These are phyloP conservation scores for Ichneumoninae sp. DNA, from an alignment of 2,888 invertebrate genomes.

Conservation along the genomic window DNA sequence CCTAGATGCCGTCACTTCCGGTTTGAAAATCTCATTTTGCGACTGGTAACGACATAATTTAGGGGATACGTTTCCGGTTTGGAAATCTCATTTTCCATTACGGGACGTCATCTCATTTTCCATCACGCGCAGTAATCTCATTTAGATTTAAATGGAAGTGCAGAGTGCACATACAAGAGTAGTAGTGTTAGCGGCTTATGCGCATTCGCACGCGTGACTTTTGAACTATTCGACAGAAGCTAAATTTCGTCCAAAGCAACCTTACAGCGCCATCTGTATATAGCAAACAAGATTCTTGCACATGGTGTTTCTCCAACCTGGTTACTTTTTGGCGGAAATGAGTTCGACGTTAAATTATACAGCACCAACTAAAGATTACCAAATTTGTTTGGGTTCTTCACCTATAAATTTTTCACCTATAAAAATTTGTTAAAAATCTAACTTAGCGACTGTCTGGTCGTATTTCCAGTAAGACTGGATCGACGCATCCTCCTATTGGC, in stretches of 20 bases:
- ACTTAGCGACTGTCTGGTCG: neutral
- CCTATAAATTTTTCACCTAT: neutral
- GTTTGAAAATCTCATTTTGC: too few species aligned
- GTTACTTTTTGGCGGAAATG: neutral
- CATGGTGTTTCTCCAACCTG: neutral
- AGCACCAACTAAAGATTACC: neutral
- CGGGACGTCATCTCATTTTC: too few species aligned
- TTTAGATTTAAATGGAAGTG: too few species aligned
- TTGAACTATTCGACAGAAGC: neutral
- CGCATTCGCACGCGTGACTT: too few species aligned
- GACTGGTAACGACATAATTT: too few species aligned
- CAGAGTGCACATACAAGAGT: too few species aligned
- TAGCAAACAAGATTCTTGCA: neutral
- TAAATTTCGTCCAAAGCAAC: neutral
- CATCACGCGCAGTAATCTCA: too few species aligned
- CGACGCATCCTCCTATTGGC: neutral
- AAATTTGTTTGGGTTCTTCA: neutral
- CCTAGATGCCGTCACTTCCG: too few species aligned
- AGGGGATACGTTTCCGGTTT: too few species aligned
- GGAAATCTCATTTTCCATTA: too few species aligned
- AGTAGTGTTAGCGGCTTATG: too few species aligned
- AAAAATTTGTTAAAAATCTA: neutral
- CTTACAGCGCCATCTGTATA: neutral
- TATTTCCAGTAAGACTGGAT: neutral
- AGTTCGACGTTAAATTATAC: neutral